phyloP scores from a whole-genome alignment of 1,140 invertebrate species.

The Ceratina calcarata region DNA sequence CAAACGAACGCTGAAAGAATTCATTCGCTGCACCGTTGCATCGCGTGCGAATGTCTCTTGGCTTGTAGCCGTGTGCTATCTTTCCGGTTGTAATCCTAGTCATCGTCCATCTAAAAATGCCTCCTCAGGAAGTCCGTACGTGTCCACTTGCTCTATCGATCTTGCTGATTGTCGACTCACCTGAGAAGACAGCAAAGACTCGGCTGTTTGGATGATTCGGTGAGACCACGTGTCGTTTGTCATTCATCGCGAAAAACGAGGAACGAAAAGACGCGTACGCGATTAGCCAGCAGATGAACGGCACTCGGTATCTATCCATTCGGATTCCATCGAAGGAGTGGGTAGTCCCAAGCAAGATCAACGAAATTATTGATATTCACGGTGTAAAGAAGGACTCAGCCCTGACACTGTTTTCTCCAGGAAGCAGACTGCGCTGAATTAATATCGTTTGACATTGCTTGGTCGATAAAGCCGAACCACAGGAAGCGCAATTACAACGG shows the following conservation, averaged over 20 bases:
- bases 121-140: background rate
- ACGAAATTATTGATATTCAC: conserved; percentile 43
- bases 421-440: conserved; percentile 39
- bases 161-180: background rate
- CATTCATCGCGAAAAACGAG: background rate
- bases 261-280: background rate
- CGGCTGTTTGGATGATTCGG: background rate
- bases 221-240: background rate
- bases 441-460: conserved; percentile 40
- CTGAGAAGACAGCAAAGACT: background rate
- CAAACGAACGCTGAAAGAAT: conserved; percentile 24
- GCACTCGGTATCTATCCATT: background rate
- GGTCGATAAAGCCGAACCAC: conserved; percentile 18
- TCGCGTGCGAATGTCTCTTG: no score
- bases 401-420: conserved; percentile 49
- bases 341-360: background rate
- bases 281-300: background rate
- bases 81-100: no score
- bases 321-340: background rate
- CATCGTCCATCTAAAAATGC: background rate
- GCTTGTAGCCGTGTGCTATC: background rate
- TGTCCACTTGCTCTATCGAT: background rate
- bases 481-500: conserved; percentile 16
- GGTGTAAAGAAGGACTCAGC: conserved; percentile 31
- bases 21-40: background rate